phyloP scores from a whole-genome alignment of 2,888 invertebrate species.

The Drosophila macrospina region DNA sequence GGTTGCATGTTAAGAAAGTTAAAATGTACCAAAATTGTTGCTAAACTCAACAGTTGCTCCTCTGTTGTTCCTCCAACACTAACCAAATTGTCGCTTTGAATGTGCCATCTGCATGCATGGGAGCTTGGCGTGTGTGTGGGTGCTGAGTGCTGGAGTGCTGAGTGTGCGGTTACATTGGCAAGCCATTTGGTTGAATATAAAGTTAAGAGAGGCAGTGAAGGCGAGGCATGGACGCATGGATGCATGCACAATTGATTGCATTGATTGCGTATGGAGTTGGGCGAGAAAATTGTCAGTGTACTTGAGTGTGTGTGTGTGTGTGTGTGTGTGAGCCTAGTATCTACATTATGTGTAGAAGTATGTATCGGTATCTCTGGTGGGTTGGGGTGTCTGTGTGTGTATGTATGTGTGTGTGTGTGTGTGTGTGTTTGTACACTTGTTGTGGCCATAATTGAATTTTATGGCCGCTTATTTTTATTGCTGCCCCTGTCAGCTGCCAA shows the following conservation, averaged over 20 bases:
- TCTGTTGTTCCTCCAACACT: constrained; percentile 12
- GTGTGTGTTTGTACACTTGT: constrained; percentile 68
- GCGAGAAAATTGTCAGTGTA: constrained; percentile 19
- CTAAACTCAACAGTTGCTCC: constrained; percentile 32
- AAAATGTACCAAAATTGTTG: constrained; percentile 63
- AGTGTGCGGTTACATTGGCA: constrained; percentile 46
- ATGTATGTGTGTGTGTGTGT: constrained; percentile 25
- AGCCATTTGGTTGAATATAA: constrained; percentile 45
- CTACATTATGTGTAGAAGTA: too few relatives aligned
- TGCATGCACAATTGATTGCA: constrained; percentile 76
- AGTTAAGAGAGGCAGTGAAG: constrained; percentile 1
- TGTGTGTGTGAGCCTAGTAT: constrained; percentile 10
- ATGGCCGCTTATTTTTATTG: constrained; percentile 79
- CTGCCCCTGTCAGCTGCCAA: constrained; percentile 66
- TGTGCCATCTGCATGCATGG: constrained; percentile 7
- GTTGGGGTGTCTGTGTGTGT: constrained; percentile 17
- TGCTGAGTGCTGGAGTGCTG: too few relatives aligned
- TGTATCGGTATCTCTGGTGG: too few relatives aligned
- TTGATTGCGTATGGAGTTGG: constrained; percentile 54
- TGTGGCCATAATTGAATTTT: constrained; percentile 79
- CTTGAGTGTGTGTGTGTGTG: constrained; percentile 18
- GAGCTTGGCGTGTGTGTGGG: constrained; percentile 18
- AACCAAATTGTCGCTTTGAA: constrained; percentile 58
- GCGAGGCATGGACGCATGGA: constrained; percentile 15
- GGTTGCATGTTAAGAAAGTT: constrained; percentile 29